phyloP scores from a whole-genome alignment of 2,797 vertebrate species.

The Coregonus ussuriensis region DNA sequence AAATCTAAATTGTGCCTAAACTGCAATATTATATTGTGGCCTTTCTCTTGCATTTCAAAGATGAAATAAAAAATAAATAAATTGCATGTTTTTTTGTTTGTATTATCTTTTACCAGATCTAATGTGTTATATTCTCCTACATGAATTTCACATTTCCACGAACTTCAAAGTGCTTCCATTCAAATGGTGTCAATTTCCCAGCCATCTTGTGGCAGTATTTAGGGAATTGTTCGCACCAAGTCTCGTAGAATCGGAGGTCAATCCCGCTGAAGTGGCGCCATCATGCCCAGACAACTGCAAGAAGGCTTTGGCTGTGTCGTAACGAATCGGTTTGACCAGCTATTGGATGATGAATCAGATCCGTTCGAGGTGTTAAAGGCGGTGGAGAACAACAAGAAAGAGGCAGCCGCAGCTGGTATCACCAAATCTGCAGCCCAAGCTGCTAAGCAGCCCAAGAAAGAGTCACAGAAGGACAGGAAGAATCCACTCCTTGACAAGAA shows the following conservation, averaged over 20 bases:
- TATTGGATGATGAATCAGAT: slow-evolving; percentile 96
- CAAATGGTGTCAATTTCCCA: slow-evolving; percentile 69
- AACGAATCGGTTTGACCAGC: slow-evolving; percentile 97
- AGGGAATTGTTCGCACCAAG: slow-evolving; percentile 85
- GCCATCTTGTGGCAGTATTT: slow-evolving; percentile 93
- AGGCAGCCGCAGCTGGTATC: slow-evolving; percentile 85
- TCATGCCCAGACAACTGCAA: slow-evolving; percentile 99
- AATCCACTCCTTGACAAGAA: slow-evolving; percentile 88
- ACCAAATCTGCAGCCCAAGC: slow-evolving; percentile 85
- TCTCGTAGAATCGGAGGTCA: slow-evolving; percentile 93
- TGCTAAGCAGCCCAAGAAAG: slow-evolving; percentile 91
- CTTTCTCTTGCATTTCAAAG: no score
- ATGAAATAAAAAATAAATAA: no score
- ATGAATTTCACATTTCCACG: no score
- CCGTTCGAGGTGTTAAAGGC: slow-evolving; percentile 96
- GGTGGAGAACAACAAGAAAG: slow-evolving; percentile 96
- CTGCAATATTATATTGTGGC: no score
- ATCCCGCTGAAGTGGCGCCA: slow-evolving; percentile 94
- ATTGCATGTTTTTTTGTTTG: no score
- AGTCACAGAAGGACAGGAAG: slow-evolving; percentile 95
- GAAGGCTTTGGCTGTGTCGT: slow-evolving; percentile 98
- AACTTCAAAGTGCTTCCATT: no score
- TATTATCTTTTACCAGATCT: no score
- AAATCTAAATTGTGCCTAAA: no score
- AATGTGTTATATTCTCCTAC: no score